A percentile compares a stretch with the other conserved stretches of the same genome.
Conservation (phyloP, 2,888 invertebrate species). For the Omphaloscelis lunosa region DNA sequence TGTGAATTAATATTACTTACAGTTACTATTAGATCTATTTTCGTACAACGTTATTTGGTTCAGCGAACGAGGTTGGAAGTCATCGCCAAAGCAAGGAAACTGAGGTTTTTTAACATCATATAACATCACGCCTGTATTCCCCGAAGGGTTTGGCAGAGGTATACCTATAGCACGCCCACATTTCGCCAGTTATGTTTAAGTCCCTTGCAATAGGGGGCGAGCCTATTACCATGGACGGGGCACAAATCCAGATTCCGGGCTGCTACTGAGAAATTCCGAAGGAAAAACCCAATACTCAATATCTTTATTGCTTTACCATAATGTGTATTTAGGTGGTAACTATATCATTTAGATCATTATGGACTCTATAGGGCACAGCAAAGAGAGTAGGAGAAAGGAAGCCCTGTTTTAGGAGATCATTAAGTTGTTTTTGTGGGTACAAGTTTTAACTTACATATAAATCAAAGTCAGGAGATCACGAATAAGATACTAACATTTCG, state of each 20-base stretch:
- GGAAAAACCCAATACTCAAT: not conserved
- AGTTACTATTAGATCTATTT: constrained; percentile 37
- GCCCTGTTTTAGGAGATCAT: no score
- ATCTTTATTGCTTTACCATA: no score
- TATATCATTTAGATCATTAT: no score
- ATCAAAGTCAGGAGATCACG: no score
- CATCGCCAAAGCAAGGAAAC: not conserved
- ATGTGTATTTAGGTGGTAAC: no score
- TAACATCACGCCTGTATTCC: not conserved
- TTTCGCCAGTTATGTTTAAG: not conserved
- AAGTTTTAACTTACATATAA: no score
- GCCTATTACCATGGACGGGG: not conserved
- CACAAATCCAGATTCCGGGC: not conserved
- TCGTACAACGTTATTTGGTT: constrained; percentile 38
- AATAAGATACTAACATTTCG: no score
- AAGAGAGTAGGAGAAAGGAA: no score
- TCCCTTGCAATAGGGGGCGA: no score
- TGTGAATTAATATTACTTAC: constrained; percentile 31
- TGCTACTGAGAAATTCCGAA: not conserved
- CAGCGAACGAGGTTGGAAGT: constrained; percentile 15
- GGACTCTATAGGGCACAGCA: no score
- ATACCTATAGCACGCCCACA: not conserved
- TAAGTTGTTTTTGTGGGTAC: no score
- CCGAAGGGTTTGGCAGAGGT: not conserved
- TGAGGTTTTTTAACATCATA: not conserved